Evolutionary conservation across 2,797 vertebrate genomes (phyloP).

Genomic region (Crypturellus tataupa): DNA sequence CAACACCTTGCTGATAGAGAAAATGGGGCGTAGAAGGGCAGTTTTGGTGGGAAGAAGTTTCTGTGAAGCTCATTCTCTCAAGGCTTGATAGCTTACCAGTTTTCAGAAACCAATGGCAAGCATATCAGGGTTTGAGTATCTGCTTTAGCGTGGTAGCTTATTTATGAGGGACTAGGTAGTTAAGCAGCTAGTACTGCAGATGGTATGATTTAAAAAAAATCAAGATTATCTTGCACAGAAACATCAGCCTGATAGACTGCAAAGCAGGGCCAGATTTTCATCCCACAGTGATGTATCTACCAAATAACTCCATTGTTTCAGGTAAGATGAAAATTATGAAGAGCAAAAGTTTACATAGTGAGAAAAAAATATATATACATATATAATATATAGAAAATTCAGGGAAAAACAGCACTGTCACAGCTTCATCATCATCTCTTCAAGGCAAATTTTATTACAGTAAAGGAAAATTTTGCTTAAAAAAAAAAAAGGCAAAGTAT

Average conservation of each 20-base stretch:
- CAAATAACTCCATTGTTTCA: background rate
- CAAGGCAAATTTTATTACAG: background rate
- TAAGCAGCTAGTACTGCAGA: background rate
- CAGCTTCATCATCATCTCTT: background rate
- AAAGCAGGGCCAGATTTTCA: background rate
- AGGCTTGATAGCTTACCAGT: background rate
- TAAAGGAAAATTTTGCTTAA: background rate
- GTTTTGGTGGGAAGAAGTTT: background rate
- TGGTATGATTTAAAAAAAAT: conserved; percentile 15
- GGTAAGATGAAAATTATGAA: background rate
- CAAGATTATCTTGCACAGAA: background rate
- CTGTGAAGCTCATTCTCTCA: background rate
- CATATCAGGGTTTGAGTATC: background rate
- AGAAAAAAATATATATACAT: no score
- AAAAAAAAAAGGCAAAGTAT: background rate
- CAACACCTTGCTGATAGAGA: background rate
- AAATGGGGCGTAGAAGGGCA: rapidly evolving
- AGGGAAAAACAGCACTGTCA: background rate
- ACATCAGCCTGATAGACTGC: background rate
- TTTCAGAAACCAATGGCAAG: background rate
- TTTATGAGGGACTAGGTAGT: conserved; percentile 9
- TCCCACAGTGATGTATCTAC: background rate
- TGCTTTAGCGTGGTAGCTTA: background rate
- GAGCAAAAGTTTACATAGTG: background rate
- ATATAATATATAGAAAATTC: background rate